Evolutionary conservation across 1,140 invertebrate genomes (phyloP), one percentile per base, ranked within the genome.

Genomic region (Dermatophagoides farinae): DNA sequence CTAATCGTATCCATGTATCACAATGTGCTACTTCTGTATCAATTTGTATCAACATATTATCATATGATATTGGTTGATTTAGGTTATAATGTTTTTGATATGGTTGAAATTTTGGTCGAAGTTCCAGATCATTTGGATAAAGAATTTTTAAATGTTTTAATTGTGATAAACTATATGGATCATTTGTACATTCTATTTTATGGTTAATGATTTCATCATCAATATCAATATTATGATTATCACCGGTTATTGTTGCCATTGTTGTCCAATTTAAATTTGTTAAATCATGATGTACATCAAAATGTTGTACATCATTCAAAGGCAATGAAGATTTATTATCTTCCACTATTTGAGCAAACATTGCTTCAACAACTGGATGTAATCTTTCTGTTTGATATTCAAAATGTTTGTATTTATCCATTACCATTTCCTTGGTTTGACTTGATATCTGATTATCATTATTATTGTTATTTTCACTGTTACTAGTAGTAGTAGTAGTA

Each of bases 391-490:
- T 53, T 53, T n/a, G 51, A 53, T 53, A 53, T 5, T 5, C 51
- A n/a, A 20, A 14, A 53, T 16, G 51, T 53, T 20, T 16, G 1
- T 38, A 11, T n/a, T 53, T 25, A 25, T 53, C 12, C 23, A 16
- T 53, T 14, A 53, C 5, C 51, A 25, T 16, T 37, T 54, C 9
- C 69, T 39, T 10, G 8, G 18, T 25, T 20, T 55, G 31, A 25
- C 12, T 39, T 55, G 14, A 2, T 55, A 4, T 23, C n/a, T 55
- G 12, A n/a, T 38, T 39, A 12, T 55, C 53, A 55, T n/a, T n/a
- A n/a, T n/a, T n/a, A n/a, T n/a, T n/a, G n/a, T n/a, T n/a, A n/a
- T n/a, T n/a, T n/a, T n/a, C n/a, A n/a, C n/a, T n/a, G n/a, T n/a
- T n/a, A n/a, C n/a, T n/a, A n/a, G n/a, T n/a, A n/a, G n/a, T n/a